Evolutionary conservation across 2,113 vertebrate genomes (phyloP), one percentile per base, ranked within the genome.

Genomic region (Elgaria multicarinata): DNA sequence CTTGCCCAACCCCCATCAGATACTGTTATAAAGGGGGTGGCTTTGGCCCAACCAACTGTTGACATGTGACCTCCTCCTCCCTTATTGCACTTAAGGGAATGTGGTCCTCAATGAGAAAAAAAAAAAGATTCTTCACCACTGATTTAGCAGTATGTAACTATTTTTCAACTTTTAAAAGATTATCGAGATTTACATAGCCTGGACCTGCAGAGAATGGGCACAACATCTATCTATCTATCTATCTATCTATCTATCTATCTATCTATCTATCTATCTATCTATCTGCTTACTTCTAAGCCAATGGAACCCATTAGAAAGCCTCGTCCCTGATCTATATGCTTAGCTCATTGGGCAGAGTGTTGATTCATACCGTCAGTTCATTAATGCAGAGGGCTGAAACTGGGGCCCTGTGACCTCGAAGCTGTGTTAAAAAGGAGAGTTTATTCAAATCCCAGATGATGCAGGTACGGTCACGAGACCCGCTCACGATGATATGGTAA

Each of bases 401-500:
- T 0, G 99, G 98, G 6, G 99, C 98, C 31, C 98, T 97, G 95
- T 99, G 99, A 4, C 99, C 99, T 6, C 99, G 96, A 69, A 99
- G 98, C 95, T 99, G 99, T 0, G 99, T 99, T 50, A 99, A 97
- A 87, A 99, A 99, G 0, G 98, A 98, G 1, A 99, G 98, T 91
- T 98, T 99, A 92, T 99, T 99, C 92, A 99, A 97, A 91, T 99
- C 99, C 99, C 99, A 99, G 92, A 99, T 98, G 97, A 99, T 99
- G 96, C 99, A 99, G 87, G 99, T 99, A 55, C 98, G 98, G 92
- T 99, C 99, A 6, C 99, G 97, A 1, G 99, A 99, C 24, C 99
- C 99, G 0, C 99, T 99, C 83, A 99, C 98, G 0, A 99, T 97
- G 0, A 99, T 99, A 96, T 99, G 99, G 93, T 99, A 99, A 2